phyloP scores from a whole-genome alignment of 23 tunicate species.

The Styela clava region DNA sequence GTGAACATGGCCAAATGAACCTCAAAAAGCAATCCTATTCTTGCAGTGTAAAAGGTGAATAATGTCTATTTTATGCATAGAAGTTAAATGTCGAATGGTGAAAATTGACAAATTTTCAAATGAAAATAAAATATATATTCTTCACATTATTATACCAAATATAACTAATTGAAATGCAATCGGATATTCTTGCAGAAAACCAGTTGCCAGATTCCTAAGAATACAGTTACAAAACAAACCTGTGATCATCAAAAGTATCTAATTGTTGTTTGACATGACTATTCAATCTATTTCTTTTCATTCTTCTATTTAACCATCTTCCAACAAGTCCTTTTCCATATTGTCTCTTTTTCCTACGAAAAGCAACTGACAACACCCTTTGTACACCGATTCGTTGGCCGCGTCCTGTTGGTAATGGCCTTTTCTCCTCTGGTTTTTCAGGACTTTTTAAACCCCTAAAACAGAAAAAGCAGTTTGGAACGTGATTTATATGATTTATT shows the following conservation, averaged over 20 bases:
- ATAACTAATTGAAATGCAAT: no score
- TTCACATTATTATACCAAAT: no score
- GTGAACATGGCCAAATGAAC: no score
- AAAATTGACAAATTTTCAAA: no score
- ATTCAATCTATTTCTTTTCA: slow-evolving; percentile 61
- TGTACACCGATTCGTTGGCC: slow-evolving; percentile 74
- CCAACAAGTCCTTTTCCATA: slow-evolving; percentile 89
- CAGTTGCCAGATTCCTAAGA: no score
- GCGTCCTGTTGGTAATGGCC: neutral
- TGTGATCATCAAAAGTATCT: slow-evolving; percentile 80
- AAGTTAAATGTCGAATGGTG: no score
- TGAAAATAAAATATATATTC: no score
- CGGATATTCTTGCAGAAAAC: no score
- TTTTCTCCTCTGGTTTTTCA: neutral
- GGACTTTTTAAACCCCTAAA: neutral
- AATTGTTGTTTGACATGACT: slow-evolving; percentile 65
- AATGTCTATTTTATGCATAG: no score
- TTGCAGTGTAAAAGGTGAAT: no score
- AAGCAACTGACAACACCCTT: slow-evolving; percentile 58
- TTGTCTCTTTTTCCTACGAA: slow-evolving; percentile 66
- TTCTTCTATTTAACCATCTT: slow-evolving; percentile 67
- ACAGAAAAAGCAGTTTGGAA: neutral
- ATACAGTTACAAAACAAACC: slow-evolving; percentile 46
- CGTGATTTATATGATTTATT: neutral
- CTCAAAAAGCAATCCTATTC: no score